These are phyloP conservation scores for Thunnus albacares DNA, from an alignment of 2,797 vertebrate genomes.

Conservation along the genomic window DNA sequence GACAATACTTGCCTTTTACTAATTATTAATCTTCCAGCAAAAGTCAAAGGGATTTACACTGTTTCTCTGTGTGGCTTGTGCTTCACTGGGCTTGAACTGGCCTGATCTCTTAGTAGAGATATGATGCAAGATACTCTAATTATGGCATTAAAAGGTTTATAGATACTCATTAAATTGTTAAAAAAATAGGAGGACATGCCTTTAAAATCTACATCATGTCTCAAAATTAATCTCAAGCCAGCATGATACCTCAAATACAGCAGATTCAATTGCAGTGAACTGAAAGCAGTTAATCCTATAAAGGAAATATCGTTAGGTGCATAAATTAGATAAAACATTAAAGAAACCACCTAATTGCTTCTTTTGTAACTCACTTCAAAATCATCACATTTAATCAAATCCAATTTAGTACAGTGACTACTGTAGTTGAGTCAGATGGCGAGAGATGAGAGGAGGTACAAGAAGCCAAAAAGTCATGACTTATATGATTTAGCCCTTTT, in stretches of 20 bases:
- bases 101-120: neutral
- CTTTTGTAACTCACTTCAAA: conserved; percentile 4
- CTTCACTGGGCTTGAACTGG: neutral
- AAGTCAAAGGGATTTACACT: neutral
- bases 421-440: conserved; percentile 11
- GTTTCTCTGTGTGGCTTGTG: too few relatives aligned
- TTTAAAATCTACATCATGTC: neutral
- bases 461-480: conserved; percentile 35
- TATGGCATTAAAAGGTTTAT: neutral
- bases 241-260: neutral
- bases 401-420: conserved; percentile 22
- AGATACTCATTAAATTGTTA: neutral
- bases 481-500: conserved; percentile 25
- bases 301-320: neutral
- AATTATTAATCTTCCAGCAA: conserved; percentile 15
- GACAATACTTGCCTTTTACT: conserved; percentile 24
- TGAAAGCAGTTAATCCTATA: too few relatives aligned
- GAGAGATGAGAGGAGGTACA: conserved; percentile 31
- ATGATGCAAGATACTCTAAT: conserved; percentile 1
- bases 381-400: conserved; percentile 12
- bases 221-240: neutral
- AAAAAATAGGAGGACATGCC: neutral
- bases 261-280: neutral
- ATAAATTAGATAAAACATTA: neutral
- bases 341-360: neutral